Evolutionary conservation across 2,797 vertebrate species (phyloP).

Genomic region (Acipenser transmontanus): DNA sequence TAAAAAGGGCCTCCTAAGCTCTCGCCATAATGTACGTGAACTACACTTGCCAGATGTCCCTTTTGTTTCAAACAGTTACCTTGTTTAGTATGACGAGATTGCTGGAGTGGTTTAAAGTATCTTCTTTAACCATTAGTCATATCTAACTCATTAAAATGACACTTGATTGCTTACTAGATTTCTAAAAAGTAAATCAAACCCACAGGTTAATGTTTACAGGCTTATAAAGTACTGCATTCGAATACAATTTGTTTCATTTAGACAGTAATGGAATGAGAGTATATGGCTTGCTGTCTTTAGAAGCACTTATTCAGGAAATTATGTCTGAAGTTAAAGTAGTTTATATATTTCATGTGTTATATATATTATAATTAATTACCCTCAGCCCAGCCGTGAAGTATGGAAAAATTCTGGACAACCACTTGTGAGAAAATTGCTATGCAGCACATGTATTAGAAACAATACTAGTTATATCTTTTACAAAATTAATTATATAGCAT

Average conservation of each 20-base stretch:
- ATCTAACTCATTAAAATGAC: constrained; percentile 39
- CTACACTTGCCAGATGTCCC: constrained; percentile 37
- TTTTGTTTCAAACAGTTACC: constrained; percentile 37
- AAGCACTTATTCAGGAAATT: constrained; percentile 21
- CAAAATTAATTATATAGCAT: no score
- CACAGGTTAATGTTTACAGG: constrained; percentile 21
- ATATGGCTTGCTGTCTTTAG: constrained; percentile 10
- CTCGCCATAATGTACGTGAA: constrained; percentile 37
- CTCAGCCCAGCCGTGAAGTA: neutral
- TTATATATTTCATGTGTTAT: constrained; percentile 17
- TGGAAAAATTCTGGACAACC: neutral
- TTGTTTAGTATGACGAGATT: constrained; percentile 34
- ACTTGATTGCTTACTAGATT: constrained; percentile 31
- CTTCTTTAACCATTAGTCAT: constrained; percentile 37
- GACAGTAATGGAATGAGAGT: constrained; percentile 17
- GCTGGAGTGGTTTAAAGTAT: constrained; percentile 38
- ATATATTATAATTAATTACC: constrained; percentile 14
- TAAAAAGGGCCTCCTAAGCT: constrained; percentile 32
- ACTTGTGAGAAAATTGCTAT: constrained; percentile 9
- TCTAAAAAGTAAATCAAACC: constrained; percentile 3
- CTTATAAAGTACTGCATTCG: constrained; percentile 20
- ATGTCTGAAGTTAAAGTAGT: constrained; percentile 20
- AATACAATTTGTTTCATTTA: constrained; percentile 12
- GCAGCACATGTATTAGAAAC: no score
- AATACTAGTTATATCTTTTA: no score